Evolutionary conservation across 2,797 vertebrate species (phyloP), one percentile per base, ranked within the genome.

Genomic region (Semotilus atromaculatus): DNA sequence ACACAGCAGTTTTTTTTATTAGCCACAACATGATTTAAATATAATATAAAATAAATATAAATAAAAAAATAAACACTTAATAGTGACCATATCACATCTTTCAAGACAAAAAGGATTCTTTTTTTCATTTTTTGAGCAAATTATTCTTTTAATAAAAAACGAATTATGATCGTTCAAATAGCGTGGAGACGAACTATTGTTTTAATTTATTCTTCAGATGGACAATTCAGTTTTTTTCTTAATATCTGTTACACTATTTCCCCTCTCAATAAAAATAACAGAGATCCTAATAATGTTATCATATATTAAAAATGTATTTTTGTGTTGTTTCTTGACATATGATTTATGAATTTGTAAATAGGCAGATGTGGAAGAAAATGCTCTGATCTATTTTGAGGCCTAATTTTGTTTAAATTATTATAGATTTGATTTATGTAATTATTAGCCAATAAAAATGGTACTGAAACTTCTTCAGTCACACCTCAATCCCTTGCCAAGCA

Each of bases 351-450:
- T 75, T 23, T 88, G 83, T 83, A 84, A 85, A 88, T 88, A 84
- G 88, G 79, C 71, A 86, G 68, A 81, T 91, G 60, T 88, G 76
- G 79, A 51, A 85, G 78, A 89, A 93, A 85, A 88, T 70, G 80
- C 80, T 90, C 55, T 85, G 38, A 91, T 89, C 79, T 91, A 90
- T 93, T 89, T 90, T 83, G 55, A 88, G 74, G 84, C 86, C 75
- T 82, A 71, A 72, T 86, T 83, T 72, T 40, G 67, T 84, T 90
- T 90, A 90, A 90, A 87, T 91, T 91, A 88, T 91, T 89, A 75
- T 85, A 85, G 66, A 77, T 48, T 79, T 66, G 73, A 83, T 79
- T 81, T 83, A 58, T 77, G 74, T 43, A 77, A 81, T 87, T 82
- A 60, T 87, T 70, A 83, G 73, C 26, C 77, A 23, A 62, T 80